A percentile compares a stretch with the other conserved stretches of the same genome.
Conservation (phyloP, 2,797 vertebrate genomes). For the Gymnothorax javanicus region DNA sequence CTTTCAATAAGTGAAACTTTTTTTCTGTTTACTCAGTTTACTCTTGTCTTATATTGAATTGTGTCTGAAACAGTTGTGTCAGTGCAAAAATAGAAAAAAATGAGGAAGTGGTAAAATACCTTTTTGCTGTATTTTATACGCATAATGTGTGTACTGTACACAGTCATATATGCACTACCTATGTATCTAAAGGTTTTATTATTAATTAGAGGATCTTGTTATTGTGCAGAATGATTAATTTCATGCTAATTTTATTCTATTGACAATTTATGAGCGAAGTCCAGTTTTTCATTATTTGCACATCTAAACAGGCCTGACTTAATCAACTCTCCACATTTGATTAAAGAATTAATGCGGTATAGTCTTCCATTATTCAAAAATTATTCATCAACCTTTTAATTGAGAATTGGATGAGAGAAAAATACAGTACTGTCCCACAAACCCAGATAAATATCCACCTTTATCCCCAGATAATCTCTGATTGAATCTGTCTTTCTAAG, state of each 20-base stretch:
- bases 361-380: constrained; percentile 11
- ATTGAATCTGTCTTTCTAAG: background rate
- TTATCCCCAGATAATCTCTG: background rate
- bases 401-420: background rate
- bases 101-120: too few species aligned
- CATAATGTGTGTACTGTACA: background rate
- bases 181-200: background rate
- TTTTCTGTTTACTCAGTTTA: too few species aligned
- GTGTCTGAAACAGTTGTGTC: too few species aligned
- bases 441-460: background rate
- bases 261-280: constrained; percentile 51
- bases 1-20: too few species aligned
- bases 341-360: constrained; percentile 7
- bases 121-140: background rate
- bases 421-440: background rate
- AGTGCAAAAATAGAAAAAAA: too few species aligned
- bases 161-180: background rate
- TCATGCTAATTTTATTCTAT: constrained; percentile 54
- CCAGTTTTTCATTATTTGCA: constrained; percentile 54
- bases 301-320: constrained; percentile 50
- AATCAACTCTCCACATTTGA: constrained; percentile 44
- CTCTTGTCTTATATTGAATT: too few species aligned
- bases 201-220: constrained; percentile 25
- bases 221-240: constrained; percentile 39
- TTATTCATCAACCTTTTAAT: background rate